Conservation (phyloP, 2,113 vertebrate genomes). For the Oriolus oriolus region DNA sequence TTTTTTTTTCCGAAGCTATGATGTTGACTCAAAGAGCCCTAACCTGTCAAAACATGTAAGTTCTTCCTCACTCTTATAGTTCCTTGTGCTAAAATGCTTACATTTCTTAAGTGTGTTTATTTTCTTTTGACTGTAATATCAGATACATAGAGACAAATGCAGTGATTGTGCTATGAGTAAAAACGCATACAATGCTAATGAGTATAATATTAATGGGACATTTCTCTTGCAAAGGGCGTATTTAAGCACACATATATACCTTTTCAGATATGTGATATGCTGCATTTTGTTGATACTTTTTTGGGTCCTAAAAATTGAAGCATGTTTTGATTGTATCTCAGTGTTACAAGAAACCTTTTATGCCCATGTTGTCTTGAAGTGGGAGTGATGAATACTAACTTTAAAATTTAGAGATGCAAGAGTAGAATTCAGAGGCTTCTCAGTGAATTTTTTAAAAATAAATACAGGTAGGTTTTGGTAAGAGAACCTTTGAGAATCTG, state of each 20-base stretch:
- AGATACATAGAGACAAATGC: not conserved
- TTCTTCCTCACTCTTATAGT: not conserved
- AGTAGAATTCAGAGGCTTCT: not conserved
- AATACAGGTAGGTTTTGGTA: not conserved
- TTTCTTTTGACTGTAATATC: not conserved
- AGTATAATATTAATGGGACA: not conserved
- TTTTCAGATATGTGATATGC: not conserved
- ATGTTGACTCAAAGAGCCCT: slow-evolving; percentile 95
- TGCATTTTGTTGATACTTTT: not conserved
- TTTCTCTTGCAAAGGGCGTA: not conserved
- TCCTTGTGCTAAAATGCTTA: not conserved
- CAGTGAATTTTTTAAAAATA: not conserved
- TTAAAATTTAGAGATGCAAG: not conserved
- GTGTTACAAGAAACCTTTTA: not conserved
- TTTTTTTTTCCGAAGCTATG: slow-evolving; percentile 77
- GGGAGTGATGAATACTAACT: not conserved
- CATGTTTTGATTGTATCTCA: not conserved
- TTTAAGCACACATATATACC: not conserved
- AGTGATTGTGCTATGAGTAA: not conserved
- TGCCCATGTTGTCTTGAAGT: not conserved
- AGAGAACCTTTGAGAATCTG: not conserved
- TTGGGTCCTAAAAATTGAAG: not conserved
- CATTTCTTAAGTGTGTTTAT: not conserved
- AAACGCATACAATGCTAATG: not conserved
- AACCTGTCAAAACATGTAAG: slow-evolving; percentile 98